Evolutionary conservation across 1,140 invertebrate genomes (phyloP).

Genomic region (Archegozetes longisetosus): DNA sequence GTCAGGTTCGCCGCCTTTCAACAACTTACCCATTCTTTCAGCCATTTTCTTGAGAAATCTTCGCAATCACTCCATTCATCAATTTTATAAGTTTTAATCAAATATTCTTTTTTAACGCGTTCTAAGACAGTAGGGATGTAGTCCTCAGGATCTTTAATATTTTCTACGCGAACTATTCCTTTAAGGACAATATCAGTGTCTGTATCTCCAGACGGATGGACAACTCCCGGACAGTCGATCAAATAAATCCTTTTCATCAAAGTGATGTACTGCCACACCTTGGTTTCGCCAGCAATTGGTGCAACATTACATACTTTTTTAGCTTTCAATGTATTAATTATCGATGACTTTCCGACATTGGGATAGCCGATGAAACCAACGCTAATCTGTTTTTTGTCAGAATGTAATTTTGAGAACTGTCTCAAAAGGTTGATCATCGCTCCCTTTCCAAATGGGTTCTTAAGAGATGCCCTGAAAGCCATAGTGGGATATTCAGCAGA

Average conservation of each 20-base stretch:
- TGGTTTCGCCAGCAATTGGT: constrained; percentile 97
- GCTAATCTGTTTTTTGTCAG: constrained; percentile 94
- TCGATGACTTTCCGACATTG: constrained; percentile 87
- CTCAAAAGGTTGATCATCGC: constrained; percentile 87
- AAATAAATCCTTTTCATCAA: constrained; percentile 92
- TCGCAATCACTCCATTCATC: constrained; percentile 43
- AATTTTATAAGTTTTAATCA: constrained; percentile 80
- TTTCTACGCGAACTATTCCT: constrained; percentile 58
- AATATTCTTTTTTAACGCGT: constrained; percentile 73
- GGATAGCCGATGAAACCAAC: constrained; percentile 99
- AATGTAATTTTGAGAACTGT: constrained; percentile 89
- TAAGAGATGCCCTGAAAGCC: constrained; percentile 93
- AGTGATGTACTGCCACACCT: constrained; percentile 98
- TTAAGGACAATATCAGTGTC: constrained; percentile 94
- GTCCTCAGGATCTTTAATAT: constrained; percentile 84
- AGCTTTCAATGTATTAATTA: constrained; percentile 86
- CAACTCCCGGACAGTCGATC: constrained; percentile 97
- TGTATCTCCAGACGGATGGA: constrained; percentile 71
- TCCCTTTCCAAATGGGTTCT: constrained; percentile 96
- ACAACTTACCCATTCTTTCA: constrained; percentile 61
- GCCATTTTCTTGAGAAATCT: constrained; percentile 84
- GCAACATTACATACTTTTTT: constrained; percentile 98
- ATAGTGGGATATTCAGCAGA: constrained; percentile 91
- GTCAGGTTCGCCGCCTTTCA: constrained; percentile 94
- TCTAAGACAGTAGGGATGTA: constrained; percentile 73